Conservation (phyloP, 2,888 invertebrate species). For the Harpalus rufipes region DNA sequence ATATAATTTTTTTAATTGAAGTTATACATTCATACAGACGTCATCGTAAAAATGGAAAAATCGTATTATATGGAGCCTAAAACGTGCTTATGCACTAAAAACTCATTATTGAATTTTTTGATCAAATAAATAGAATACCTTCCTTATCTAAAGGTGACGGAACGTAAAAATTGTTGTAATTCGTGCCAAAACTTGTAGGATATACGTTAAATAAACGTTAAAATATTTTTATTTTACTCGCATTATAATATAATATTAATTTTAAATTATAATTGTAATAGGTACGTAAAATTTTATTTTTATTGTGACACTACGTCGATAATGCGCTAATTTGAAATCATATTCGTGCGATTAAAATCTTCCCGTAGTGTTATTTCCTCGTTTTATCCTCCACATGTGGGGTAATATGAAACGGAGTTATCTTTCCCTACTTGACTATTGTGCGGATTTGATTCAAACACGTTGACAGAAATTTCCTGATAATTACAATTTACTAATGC, state of each 20-base stretch:
- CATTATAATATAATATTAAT: neutral
- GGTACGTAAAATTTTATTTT: neutral
- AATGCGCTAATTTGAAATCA: neutral
- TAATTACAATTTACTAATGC: constrained; percentile 59
- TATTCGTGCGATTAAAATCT: neutral
- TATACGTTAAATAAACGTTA: too few species aligned
- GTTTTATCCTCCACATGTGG: constrained; percentile 5
- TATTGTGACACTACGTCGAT: neutral
- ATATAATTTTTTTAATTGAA: too few species aligned
- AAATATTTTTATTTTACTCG: too few species aligned
- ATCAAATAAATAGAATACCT: too few species aligned
- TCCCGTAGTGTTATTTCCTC: constrained; percentile 18
- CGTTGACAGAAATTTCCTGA: constrained; percentile 60
- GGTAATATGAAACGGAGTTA: constrained; percentile 48
- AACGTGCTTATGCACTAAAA: too few species aligned
- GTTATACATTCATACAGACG: too few species aligned
- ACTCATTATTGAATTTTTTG: too few species aligned
- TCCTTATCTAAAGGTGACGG: too few species aligned
- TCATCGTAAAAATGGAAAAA: too few species aligned
- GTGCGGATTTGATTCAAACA: constrained; percentile 44
- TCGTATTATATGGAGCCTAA: too few species aligned
- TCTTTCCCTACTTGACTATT: constrained; percentile 45
- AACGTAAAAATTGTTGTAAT: too few species aligned
- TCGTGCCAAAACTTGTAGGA: too few species aligned
- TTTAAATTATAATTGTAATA: neutral